These are phyloP conservation scores for Plemyria rubiginata DNA, from an alignment of 2,888 invertebrate genomes.

Conservation along the genomic window DNA sequence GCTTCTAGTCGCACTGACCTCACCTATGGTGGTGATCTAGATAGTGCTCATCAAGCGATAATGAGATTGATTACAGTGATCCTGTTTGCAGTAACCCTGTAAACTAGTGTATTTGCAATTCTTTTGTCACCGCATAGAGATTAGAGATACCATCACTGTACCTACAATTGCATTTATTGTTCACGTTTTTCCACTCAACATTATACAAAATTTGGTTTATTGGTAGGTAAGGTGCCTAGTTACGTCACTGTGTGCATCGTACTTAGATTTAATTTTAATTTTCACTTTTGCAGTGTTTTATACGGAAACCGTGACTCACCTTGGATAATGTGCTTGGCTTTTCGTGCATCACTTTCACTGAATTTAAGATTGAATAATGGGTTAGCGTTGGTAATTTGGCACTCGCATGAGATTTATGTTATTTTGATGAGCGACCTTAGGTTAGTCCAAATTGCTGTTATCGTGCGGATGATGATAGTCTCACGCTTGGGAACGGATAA, in stretches of 20 bases:
- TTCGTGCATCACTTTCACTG: constrained; percentile 42
- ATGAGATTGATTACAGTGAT: constrained; percentile 10
- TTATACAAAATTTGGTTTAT: background rate
- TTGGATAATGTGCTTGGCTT: constrained; percentile 31
- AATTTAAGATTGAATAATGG: constrained; percentile 37
- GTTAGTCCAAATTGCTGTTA: constrained; percentile 10
- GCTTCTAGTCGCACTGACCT: constrained; percentile 9
- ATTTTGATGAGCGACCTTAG: constrained; percentile 24
- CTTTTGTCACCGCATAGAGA: constrained; percentile 19
- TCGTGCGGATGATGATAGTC: constrained; percentile 29
- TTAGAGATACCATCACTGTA: constrained; percentile 22
- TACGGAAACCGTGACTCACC: constrained; percentile 32
- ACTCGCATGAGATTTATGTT: constrained; percentile 37
- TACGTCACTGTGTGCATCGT: constrained; percentile 11
- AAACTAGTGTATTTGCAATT: constrained; percentile 16
- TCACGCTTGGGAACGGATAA: constrained; percentile 25
- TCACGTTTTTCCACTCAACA: constrained; percentile 18
- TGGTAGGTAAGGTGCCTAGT: background rate
- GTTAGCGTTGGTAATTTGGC: constrained; percentile 41
- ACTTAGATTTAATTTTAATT: constrained; percentile 24
- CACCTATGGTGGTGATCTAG: constrained; percentile 1
- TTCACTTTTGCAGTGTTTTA: constrained; percentile 25
- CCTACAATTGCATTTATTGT: constrained; percentile 26
- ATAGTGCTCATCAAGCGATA: constrained; percentile 1
- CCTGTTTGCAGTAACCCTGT: constrained; percentile 14